Base-by-base conservation (phyloP, 2,797 vertebrate genomes). In the Ibycter americanus region DNA sequence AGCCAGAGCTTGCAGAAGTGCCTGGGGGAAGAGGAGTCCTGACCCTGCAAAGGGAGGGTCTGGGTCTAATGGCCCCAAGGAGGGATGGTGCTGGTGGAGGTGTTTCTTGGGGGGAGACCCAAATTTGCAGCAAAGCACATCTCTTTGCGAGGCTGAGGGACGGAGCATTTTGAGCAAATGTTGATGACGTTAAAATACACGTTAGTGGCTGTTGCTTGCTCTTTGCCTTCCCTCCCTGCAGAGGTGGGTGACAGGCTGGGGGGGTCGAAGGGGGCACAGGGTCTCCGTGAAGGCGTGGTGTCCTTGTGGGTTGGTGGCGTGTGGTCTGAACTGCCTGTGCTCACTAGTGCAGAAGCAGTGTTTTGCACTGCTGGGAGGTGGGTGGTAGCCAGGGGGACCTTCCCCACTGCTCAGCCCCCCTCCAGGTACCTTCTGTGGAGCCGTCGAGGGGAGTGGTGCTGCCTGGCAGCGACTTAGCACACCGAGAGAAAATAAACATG, bases 141-240 rank as follows among this genome's bases (percentile, higher is more conserved):
- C 32, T 11, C 29, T 78, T 52, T 65, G 18, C 12, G 20, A 54
- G 26, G 18, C 11, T 51, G 38, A 68, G 18, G 21, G 17, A 9
- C 0, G 9, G 34, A 20, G 27, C 10, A 4, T 42, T 73, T 58
- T 34, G 47, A 59, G 55, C 31, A 62, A 61, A 25, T 4, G 9
- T 21, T n/a, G 23, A 12, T 29, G 52, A 19, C 1, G 19, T 16
- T 76, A 26, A 63, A 49, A 22, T 16, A 38, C 14, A 2, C 18
- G 17, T 56, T 52, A 18, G 22, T 11, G 15, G 15, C 8, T 1
- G 1, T 3, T 34, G 34, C 4, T 3, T 11, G 40, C 23, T 44
- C 6, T 63, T 77, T 49, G 27, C n/a, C n/a, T 44, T 61, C 46
- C 11, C 15, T 72, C 20, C 55, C 26, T 9, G 4, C 63, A 72